Percentiles rank a stretch among this genome's conserved stretches.
Conservation (phyloP, 2,113 vertebrate genomes). For the Atrichornis clamosus region DNA sequence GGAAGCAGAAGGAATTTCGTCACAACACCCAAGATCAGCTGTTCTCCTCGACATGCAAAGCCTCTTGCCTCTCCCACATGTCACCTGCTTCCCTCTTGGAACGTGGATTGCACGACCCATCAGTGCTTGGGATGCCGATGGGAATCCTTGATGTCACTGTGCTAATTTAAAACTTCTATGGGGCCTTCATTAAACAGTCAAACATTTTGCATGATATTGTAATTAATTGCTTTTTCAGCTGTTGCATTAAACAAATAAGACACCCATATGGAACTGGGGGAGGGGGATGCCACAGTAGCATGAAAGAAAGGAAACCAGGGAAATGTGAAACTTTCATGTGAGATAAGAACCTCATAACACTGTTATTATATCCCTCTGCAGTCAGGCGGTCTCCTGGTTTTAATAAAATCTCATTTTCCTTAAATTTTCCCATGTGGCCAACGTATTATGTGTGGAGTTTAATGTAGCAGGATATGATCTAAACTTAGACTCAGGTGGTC, state of each 20-base stretch:
- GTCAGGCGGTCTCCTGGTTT: constrained; percentile 68
- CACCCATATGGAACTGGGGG: background rate
- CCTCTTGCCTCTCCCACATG: background rate
- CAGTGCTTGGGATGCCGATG: background rate
- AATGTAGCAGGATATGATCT: constrained; percentile 72
- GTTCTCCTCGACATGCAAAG: background rate
- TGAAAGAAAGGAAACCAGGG: constrained; percentile 37
- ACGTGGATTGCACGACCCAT: background rate
- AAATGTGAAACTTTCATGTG: constrained; percentile 63
- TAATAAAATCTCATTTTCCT: constrained; percentile 78
- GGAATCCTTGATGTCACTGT: constrained; percentile 9
- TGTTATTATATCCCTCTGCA: constrained; percentile 64
- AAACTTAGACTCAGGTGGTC: constrained; percentile 74
- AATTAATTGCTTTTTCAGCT: constrained; percentile 37
- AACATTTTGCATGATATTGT: background rate
- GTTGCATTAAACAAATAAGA: constrained; percentile 35
- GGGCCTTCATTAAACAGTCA: background rate
- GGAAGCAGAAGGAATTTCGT: background rate
- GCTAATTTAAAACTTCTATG: background rate
- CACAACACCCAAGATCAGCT: background rate
- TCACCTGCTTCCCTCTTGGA: background rate
- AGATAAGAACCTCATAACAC: constrained; percentile 66
- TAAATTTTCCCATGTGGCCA: constrained; percentile 75
- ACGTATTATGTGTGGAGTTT: constrained; percentile 62
- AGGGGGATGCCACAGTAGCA: background rate